Percentiles rank a stretch among this genome's conserved stretches.
These are phyloP conservation scores for Prunella fulvescens DNA, from an alignment of 2,113 vertebrate genomes.

Conservation along the genomic window DNA sequence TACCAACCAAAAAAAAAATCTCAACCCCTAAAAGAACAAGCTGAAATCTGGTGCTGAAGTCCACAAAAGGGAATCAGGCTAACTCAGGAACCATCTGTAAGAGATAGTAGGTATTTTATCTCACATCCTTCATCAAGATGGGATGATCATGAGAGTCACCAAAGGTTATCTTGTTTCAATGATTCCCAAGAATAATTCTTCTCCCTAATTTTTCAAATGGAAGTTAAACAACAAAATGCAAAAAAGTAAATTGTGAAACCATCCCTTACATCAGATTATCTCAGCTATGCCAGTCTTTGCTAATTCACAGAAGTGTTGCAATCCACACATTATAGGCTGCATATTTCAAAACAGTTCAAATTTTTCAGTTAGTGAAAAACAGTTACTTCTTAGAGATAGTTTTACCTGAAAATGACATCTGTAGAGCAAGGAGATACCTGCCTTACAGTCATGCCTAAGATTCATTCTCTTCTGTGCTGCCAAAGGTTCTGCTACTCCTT, in stretches of 20 bases:
- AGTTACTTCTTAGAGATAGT: background rate
- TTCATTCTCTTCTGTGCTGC: background rate
- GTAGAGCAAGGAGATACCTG: background rate
- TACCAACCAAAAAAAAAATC: fast-evolving
- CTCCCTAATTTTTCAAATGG: background rate
- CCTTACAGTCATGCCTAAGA: background rate
- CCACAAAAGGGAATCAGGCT: background rate
- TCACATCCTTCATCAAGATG: background rate
- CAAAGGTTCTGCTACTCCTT: background rate
- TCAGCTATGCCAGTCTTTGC: background rate
- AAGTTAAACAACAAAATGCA: background rate
- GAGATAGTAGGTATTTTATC: background rate
- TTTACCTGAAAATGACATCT: background rate
- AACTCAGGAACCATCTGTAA: background rate
- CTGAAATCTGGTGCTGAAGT: background rate
- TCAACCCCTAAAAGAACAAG: background rate
- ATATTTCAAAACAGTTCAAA: background rate
- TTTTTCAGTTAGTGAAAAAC: background rate
- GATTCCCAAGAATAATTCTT: background rate
- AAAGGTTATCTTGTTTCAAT: background rate
- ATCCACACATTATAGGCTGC: background rate
- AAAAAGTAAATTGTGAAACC: background rate
- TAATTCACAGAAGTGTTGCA: background rate
- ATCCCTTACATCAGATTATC: background rate
- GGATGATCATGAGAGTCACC: background rate